A percentile compares a stretch with the other conserved stretches of the same genome.
Evolutionary conservation across 2,113 vertebrate genomes (phyloP).

Genomic region (Okapia johnstoni): DNA sequence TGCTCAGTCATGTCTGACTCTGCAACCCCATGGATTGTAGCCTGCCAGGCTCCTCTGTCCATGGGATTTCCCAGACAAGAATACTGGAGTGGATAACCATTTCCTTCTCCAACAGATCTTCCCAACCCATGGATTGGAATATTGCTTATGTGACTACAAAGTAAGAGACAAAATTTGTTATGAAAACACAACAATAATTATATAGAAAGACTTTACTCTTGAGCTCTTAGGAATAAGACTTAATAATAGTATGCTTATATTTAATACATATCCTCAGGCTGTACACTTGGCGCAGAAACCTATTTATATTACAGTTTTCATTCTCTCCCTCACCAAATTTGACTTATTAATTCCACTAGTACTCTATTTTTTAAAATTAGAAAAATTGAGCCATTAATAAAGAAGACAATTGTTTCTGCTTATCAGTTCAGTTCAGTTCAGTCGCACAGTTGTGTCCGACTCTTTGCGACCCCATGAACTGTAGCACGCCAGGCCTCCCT

Average conservation of each 20-base stretch:
- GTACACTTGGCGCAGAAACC: not conserved
- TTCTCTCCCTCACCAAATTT: not conserved
- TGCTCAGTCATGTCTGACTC: too few relatives aligned
- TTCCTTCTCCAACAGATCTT: too few relatives aligned
- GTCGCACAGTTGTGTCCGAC: too few relatives aligned
- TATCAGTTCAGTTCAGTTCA: not conserved
- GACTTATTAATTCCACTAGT: not conserved
- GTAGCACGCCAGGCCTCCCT: too few relatives aligned
- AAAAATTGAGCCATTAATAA: not conserved
- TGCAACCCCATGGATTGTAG: too few relatives aligned
- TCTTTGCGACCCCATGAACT: too few relatives aligned
- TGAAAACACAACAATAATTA: not conserved
- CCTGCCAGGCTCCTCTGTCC: too few relatives aligned
- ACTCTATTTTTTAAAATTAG: not conserved
- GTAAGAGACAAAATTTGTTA: not conserved
- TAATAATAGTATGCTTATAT: not conserved
- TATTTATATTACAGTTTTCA: not conserved
- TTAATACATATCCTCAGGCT: not conserved
- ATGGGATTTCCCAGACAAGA: too few relatives aligned
- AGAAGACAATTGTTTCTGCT: not conserved
- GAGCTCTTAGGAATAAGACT: not conserved
- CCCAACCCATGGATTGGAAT: too few relatives aligned
- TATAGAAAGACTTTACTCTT: not conserved
- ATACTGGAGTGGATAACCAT: too few relatives aligned
- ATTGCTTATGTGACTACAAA: not conserved